Evolutionary conservation across 2,888 invertebrate species (phyloP).

Genomic region (Hyposoter didymator): DNA sequence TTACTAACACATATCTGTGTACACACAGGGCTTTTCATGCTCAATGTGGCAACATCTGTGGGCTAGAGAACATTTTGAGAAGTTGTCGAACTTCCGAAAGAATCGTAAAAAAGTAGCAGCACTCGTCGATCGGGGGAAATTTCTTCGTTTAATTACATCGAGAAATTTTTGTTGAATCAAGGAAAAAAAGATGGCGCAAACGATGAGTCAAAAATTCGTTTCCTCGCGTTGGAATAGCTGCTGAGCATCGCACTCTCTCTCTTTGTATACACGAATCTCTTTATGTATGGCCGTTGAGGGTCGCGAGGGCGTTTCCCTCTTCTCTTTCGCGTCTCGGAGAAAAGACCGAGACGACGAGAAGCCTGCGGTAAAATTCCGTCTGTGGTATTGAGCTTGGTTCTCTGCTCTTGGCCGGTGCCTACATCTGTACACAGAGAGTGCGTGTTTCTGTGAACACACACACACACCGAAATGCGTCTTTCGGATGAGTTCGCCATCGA

Average conservation of each 20-base stretch:
- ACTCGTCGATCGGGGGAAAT: background rate
- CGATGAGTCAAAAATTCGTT: background rate
- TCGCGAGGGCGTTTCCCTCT: constrained; percentile 62
- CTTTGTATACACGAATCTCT: background rate
- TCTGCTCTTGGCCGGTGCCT: background rate
- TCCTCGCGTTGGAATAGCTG: background rate
- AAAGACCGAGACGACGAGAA: constrained; percentile 35
- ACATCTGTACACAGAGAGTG: background rate
- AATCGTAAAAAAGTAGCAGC: background rate
- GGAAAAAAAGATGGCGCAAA: background rate
- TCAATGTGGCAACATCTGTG: background rate
- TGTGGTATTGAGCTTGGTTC: constrained; percentile 31
- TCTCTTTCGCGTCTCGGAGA: constrained; percentile 44
- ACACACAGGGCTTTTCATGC: background rate
- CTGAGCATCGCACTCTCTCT: background rate
- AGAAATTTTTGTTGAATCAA: background rate
- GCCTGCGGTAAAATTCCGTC: constrained; percentile 50
- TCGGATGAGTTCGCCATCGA: constrained; percentile 35
- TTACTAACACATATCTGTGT: background rate
- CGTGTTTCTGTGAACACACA: background rate
- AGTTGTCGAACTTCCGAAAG: background rate
- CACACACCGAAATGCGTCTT: constrained; percentile 14
- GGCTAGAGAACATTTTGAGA: background rate
- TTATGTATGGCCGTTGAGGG: constrained; percentile 29
- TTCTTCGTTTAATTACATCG: background rate